These are phyloP conservation scores for Darevskia nairensis DNA, from an alignment of 2,797 vertebrate species.

Conservation along the genomic window DNA sequence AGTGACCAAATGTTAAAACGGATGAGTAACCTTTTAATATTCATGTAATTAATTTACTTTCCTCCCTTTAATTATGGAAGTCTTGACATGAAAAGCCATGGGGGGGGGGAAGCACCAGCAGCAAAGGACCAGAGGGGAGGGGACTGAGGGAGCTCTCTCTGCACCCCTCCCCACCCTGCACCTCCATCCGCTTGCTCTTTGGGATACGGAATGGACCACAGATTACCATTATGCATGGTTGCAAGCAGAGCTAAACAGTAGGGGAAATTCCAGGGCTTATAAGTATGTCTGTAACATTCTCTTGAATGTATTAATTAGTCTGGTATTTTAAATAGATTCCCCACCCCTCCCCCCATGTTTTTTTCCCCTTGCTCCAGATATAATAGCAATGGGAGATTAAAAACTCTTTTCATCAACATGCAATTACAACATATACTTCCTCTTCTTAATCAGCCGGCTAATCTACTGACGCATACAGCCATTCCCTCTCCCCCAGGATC, in stretches of 20 bases:
- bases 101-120: background rate
- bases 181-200: conserved; percentile 60
- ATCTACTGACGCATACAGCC: background rate
- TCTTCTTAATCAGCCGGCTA: conserved; percentile 26
- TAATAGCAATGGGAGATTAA: conserved; percentile 45
- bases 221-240: conserved; percentile 51
- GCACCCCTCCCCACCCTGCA: conserved; percentile 47
- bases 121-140: background rate
- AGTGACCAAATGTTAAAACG: conserved; percentile 83
- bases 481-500: background rate
- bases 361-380: background rate
- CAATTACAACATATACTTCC: conserved; percentile 54
- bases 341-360: conserved; percentile 1
- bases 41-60: conserved; percentile 83
- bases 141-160: background rate
- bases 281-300: conserved; percentile 29
- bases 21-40: conserved; percentile 86
- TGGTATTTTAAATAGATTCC: conserved; percentile 14
- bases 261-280: conserved; percentile 27
- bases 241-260: conserved; percentile 30
- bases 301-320: conserved; percentile 36
- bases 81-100: conserved; percentile 56
- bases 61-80: conserved; percentile 76
- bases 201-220: conserved; percentile 52
- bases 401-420: conserved; percentile 36